Conservation (phyloP, 1,140 invertebrate species). For the Hylaeus anthracinus region DNA sequence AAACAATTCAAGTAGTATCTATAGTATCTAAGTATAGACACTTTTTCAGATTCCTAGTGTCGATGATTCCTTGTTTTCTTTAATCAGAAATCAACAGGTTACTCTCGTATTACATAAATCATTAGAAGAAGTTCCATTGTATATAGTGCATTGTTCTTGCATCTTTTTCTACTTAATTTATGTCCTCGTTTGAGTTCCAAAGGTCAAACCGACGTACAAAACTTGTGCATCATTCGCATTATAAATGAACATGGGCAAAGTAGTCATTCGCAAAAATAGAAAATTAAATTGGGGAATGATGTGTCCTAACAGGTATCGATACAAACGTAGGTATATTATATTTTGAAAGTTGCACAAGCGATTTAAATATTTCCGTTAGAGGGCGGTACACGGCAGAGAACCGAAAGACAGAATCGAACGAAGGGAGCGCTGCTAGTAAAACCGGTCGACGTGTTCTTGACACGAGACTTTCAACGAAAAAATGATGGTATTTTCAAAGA, state of each 20-base stretch:
- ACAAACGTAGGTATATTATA: neutral
- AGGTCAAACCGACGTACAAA: neutral
- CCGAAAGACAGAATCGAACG: slow-evolving; percentile 6
- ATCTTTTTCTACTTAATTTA: too few relatives aligned
- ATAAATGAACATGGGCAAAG: neutral
- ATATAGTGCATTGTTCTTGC: too few relatives aligned
- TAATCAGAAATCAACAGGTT: too few relatives aligned
- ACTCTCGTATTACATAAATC: too few relatives aligned
- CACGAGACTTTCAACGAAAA: slow-evolving; percentile 35
- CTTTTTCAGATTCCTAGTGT: too few relatives aligned
- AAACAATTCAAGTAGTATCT: too few relatives aligned
- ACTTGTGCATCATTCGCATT: neutral
- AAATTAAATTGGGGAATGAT: neutral
- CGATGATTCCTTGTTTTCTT: too few relatives aligned
- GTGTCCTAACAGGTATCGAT: neutral
- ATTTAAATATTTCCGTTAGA: neutral
- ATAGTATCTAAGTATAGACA: too few relatives aligned
- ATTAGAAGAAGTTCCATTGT: too few relatives aligned
- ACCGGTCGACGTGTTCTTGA: slow-evolving; percentile 59
- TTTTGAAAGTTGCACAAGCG: neutral
- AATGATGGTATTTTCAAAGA: slow-evolving; percentile 13
- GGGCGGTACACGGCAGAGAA: slow-evolving; percentile 12
- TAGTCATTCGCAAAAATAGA: neutral
- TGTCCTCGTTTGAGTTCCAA: too few relatives aligned
- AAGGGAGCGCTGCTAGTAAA: slow-evolving; percentile 51